phyloP scores from a whole-genome alignment of 1,140 invertebrate species.

The Globodera ellingtonae region DNA sequence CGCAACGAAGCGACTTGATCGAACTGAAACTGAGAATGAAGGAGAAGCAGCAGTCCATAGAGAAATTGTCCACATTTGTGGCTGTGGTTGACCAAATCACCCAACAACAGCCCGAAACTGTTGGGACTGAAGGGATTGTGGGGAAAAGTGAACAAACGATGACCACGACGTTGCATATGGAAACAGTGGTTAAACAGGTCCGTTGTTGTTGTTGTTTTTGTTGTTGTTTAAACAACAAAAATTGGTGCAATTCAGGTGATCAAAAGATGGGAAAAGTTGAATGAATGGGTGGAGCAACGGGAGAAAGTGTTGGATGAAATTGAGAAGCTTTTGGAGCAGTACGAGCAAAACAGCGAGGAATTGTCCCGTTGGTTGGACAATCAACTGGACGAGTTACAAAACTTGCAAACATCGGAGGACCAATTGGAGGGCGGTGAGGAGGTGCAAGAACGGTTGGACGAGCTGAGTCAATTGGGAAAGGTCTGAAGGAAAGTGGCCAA shows the following conservation, averaged over 20 bases:
- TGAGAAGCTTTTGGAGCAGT: slow-evolving; percentile 51
- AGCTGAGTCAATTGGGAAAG: slow-evolving; percentile 50
- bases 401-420: slow-evolving; percentile 49
- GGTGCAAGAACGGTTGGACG: slow-evolving; percentile 51
- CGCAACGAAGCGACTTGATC: slow-evolving; percentile 44
- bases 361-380: slow-evolving; percentile 50
- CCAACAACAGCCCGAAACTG: neutral
- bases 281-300: slow-evolving; percentile 58
- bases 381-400: slow-evolving; percentile 24
- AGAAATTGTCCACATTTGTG: slow-evolving; percentile 55
- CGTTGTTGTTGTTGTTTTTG: slow-evolving; percentile 8
- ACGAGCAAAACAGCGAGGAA: slow-evolving; percentile 35
- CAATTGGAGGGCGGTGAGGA: slow-evolving; percentile 57
- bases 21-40: slow-evolving; percentile 47
- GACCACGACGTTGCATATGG: slow-evolving; percentile 27
- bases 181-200: slow-evolving; percentile 34
- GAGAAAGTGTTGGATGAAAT: slow-evolving; percentile 54
- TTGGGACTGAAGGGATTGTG: slow-evolving; percentile 35
- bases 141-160: neutral
- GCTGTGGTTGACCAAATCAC: slow-evolving; percentile 30
- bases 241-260: neutral
- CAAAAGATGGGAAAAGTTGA: slow-evolving; percentile 52
- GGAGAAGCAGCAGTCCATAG: slow-evolving; percentile 49
- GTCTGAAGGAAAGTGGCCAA: neutral
- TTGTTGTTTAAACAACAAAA: too few relatives aligned